These are phyloP conservation scores for Daktulosphaira vitifoliae DNA, from an alignment of 1,140 invertebrate species.

Conservation along the genomic window DNA sequence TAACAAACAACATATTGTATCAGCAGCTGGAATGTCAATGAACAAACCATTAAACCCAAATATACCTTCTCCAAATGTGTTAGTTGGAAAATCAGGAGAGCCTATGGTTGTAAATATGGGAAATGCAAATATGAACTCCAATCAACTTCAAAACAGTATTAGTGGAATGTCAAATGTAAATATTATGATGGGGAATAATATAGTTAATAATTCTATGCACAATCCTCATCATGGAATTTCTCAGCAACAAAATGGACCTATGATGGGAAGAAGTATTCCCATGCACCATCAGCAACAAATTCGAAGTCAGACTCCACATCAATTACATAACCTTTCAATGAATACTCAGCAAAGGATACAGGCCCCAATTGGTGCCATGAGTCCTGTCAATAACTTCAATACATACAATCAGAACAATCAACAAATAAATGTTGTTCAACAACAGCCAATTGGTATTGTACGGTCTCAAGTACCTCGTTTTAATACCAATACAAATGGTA, in stretches of 20 bases:
- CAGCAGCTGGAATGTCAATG: constrained; percentile 58
- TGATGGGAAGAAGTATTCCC: constrained; percentile 48
- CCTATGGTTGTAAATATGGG: constrained; percentile 50
- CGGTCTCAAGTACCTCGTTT: constrained; percentile 13
- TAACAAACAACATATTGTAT: constrained; percentile 64
- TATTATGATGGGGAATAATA: constrained; percentile 31
- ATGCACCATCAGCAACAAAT: constrained; percentile 47
- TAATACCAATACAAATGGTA: constrained; percentile 27
- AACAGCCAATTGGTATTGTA: constrained; percentile 25
- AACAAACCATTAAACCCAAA: constrained; percentile 64
- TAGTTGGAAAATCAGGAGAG: constrained; percentile 50
- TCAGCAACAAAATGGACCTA: constrained; percentile 57
- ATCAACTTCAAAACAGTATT: constrained; percentile 30
- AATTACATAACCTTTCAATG: constrained; percentile 37
- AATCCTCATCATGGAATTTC: constrained; percentile 25
- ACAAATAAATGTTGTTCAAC: constrained; percentile 32
- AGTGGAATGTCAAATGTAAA: constrained; percentile 27
- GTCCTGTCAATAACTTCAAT: constrained; percentile 27
- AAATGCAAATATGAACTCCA: constrained; percentile 18
- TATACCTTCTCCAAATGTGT: constrained; percentile 69
- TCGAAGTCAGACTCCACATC: constrained; percentile 40
- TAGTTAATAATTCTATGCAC: constrained; percentile 27
- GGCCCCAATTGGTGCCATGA: constrained; percentile 25
- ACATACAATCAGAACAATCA: constrained; percentile 29
- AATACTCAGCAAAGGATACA: constrained; percentile 22